Conservation (phyloP, 2,113 vertebrate genomes). For the Tringa solitaria region DNA sequence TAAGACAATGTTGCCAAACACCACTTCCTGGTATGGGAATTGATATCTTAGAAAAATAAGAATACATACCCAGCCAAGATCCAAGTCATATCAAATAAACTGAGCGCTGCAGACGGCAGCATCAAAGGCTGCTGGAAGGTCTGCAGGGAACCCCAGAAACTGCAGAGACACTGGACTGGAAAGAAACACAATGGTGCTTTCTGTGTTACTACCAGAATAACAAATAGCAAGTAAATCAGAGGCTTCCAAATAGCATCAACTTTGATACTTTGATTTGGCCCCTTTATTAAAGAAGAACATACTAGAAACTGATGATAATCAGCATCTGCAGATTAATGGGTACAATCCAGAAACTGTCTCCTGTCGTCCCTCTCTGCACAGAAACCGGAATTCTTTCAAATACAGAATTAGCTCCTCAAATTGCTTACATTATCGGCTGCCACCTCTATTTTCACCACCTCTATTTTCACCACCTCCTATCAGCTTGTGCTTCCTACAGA, state of each 20-base stretch:
- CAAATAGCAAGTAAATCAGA: background rate
- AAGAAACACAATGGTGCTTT: background rate
- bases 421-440: background rate
- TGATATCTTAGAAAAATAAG: background rate
- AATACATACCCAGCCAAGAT: background rate
- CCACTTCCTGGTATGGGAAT: background rate
- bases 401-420: background rate
- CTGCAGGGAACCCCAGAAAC: background rate
- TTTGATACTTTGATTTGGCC: background rate
- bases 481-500: background rate
- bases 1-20: background rate
- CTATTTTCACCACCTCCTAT: background rate
- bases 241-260: background rate
- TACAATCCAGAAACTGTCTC: background rate
- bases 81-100: background rate
- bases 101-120: background rate
- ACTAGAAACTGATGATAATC: background rate
- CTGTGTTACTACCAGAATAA: background rate
- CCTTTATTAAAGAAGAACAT: background rate
- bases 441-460: background rate
- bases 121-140: background rate
- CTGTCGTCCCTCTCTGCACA: background rate
- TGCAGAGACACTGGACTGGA: background rate
- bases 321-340: background rate
- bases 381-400: background rate